phyloP scores from a whole-genome alignment of 2,888 invertebrate species.

The Cyclophora punctaria region DNA sequence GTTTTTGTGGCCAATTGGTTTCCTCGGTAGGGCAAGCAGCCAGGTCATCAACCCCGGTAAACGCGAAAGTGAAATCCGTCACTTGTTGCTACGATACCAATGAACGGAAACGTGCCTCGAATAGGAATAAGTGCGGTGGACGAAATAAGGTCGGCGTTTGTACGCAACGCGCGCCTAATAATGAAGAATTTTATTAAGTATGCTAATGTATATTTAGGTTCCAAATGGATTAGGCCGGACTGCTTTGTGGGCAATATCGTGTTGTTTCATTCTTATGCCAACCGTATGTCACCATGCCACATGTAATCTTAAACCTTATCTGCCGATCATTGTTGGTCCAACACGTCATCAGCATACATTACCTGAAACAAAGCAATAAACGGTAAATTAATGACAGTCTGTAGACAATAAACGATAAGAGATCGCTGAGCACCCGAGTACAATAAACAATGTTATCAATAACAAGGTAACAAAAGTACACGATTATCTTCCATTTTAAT shows the following conservation, averaged over 20 bases:
- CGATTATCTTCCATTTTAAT: no score
- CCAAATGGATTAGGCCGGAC: slow-evolving; percentile 9
- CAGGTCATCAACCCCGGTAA: slow-evolving; percentile 39
- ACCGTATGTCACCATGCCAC: not conserved
- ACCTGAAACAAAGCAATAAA: slow-evolving; percentile 12
- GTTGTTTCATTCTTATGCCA: slow-evolving; percentile 5
- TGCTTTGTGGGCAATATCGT: not conserved
- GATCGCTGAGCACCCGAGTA: not conserved
- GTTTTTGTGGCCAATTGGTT: slow-evolving; percentile 29
- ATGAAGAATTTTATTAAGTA: slow-evolving; percentile 15
- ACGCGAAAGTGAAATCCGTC: slow-evolving; percentile 60
- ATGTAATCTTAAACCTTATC: no score
- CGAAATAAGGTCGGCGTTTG: slow-evolving; percentile 31
- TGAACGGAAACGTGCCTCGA: slow-evolving; percentile 38
- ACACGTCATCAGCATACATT: slow-evolving; percentile 1
- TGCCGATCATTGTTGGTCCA: no score
- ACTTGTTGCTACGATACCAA: slow-evolving; percentile 51
- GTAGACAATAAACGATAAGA: not conserved
- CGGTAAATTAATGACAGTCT: slow-evolving; percentile 5
- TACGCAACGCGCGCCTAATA: slow-evolving; percentile 19
- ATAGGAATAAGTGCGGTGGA: slow-evolving; percentile 26
- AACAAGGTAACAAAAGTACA: not conserved
- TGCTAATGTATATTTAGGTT: slow-evolving; percentile 18
- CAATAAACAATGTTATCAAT: not conserved
- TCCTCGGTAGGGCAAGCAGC: slow-evolving; percentile 34